A percentile compares a stretch with the other conserved stretches of the same genome.
Conservation (phyloP, 1,140 invertebrate species). For the Cydia amplana region DNA sequence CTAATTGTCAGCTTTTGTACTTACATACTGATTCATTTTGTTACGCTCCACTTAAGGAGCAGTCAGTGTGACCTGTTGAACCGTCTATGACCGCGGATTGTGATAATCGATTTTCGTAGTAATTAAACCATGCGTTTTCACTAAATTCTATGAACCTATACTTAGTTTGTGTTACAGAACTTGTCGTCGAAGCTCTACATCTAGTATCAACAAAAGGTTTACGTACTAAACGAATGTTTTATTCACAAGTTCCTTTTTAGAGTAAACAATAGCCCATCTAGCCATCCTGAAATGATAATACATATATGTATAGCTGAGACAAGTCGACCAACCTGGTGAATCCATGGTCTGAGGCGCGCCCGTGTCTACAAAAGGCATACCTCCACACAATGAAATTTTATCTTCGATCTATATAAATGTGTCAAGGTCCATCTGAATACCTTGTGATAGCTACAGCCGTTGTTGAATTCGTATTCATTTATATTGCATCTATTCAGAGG, state of each 20-base stretch:
- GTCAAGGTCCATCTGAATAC: conserved; percentile 60
- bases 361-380: conserved; percentile 43
- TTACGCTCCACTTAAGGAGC: conserved; percentile 47
- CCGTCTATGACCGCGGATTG: not conserved
- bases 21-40: conserved; percentile 41
- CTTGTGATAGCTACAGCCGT: conserved; percentile 33
- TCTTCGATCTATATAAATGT: conserved; percentile 50
- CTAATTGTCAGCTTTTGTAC: too few species aligned
- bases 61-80: conserved; percentile 10
- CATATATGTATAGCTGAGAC: not conserved
- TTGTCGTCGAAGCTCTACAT: not conserved
- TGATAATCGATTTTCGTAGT: not conserved
- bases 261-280: conserved; percentile 10
- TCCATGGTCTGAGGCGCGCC: not conserved
- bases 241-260: conserved; percentile 18
- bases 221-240: not conserved
- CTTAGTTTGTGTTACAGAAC: not conserved
- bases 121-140: not conserved
- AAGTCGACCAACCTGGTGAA: not conserved
- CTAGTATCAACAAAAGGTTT: not conserved
- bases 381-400: conserved; percentile 34
- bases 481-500: not conserved
- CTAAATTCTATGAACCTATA: too few species aligned
- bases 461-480: conserved; percentile 19
- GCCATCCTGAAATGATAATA: conserved; percentile 20